phyloP scores from a whole-genome alignment of 1,140 invertebrate species.

The Lerema accius region DNA sequence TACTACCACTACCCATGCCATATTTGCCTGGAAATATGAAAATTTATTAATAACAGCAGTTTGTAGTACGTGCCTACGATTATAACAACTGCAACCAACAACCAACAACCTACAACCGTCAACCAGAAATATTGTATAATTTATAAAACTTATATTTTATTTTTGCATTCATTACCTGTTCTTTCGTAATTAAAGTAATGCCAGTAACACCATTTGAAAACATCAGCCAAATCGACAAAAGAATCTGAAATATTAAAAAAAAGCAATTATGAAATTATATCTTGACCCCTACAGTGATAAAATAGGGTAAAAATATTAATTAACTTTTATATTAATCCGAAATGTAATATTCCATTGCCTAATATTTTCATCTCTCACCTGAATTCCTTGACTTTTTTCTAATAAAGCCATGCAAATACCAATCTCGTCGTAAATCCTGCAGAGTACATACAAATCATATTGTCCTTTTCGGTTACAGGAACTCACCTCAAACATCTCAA shows the following conservation, averaged over 20 bases:
- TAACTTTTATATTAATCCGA: no score
- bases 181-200: conserved; percentile 50
- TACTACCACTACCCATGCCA: conserved; percentile 45
- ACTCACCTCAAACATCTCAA: conserved; percentile 47
- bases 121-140: no score
- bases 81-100: no score
- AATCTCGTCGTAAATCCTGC: conserved; percentile 60
- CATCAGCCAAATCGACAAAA: conserved; percentile 62
- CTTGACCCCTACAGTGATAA: no score
- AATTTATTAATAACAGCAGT: no score
- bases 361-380: no score
- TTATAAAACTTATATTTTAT: no score
- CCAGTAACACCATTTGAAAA: conserved; percentile 59
- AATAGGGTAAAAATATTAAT: no score
- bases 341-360: no score
- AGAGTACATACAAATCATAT: conserved; percentile 50
- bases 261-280: no score
- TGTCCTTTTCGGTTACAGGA: conserved; percentile 24
- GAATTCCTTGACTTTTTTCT: conserved; percentile 55
- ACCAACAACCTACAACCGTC: no score
- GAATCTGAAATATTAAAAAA: conserved; percentile 64
- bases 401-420: conserved; percentile 49
- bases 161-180: conserved; percentile 53
- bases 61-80: no score
- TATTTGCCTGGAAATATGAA: conserved; percentile 48